Evolutionary conservation across 2,888 invertebrate genomes (phyloP), one percentile per base, ranked within the genome.

Genomic region (Sympetrum striolatum): DNA sequence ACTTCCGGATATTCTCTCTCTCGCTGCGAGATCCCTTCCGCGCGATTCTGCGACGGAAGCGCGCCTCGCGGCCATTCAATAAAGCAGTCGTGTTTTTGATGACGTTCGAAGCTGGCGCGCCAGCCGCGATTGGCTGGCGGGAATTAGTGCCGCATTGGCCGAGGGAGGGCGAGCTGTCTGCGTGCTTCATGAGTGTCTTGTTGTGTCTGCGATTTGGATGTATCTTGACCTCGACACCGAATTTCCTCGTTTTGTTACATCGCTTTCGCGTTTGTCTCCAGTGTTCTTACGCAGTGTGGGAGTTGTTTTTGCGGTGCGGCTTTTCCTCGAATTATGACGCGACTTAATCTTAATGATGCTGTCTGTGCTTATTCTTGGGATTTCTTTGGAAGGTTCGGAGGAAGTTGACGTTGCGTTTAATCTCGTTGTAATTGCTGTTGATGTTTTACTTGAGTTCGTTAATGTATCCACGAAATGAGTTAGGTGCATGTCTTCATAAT

Each of bases 31-130:
- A 48, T 31, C 81, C 48, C 81, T 48, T 48, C 37, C 64, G 12
- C 64, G 82, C 86, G 86, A 35, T 60, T 86, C 37, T 35, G 35
- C 86, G 86, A 86, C 60, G 37, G 60, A 58, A 86, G 86, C 86
- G 86, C 86, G 58, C 60, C 86, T 37, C 60, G 60, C 64, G 86
- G 86, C 37, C 86, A 60, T 60, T 64, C 86, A 60, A n/a, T 60
- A 37, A 58, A 86, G 64, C 86, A 86, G 60, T 35, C 86, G 86
- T 60, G 86, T 60, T 60, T 53, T 64, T 86, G 37, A 86, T 58
- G 86, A 86, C 58, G 37, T 86, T 86, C 39, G n/a, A 86, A 86
- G 60, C n/a, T 35, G 35, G 86, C 86, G 86, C 86, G 86, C 86
- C 31, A n/a, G 0, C 60, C 64, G n/a, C 37, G 86, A 37, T 86